Evolutionary conservation across 2,888 invertebrate genomes (phyloP).

Genomic region (Bellardia bayeri): DNA sequence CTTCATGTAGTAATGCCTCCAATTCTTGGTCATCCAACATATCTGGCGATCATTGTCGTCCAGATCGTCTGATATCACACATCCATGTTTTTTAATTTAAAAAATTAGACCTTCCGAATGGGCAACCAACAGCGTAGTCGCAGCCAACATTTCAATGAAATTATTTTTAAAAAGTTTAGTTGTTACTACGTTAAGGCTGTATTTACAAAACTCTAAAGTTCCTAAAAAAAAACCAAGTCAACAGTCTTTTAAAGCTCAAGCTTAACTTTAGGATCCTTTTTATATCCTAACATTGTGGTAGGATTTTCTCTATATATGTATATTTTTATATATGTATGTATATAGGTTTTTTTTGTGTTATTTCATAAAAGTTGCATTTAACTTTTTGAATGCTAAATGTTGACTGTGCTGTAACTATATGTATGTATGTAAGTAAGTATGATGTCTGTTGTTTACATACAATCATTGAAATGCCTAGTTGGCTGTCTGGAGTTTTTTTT

Average conservation of each 20-base stretch:
- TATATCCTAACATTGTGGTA: conserved; percentile 14
- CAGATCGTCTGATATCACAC: no score
- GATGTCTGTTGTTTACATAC: conserved; percentile 55
- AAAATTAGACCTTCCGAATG: no score
- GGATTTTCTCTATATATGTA: conserved; percentile 17
- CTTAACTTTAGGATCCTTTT: conserved; percentile 4
- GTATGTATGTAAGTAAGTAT: neutral
- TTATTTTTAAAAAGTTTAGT: no score
- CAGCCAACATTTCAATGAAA: no score
- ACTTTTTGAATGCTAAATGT: neutral
- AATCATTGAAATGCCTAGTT: conserved; percentile 63
- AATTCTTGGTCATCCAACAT: neutral
- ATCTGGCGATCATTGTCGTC: no score
- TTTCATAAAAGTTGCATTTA: conserved; percentile 28
- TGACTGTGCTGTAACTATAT: conserved; percentile 17
- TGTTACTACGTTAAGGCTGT: no score
- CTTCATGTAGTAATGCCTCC: no score
- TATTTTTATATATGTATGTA: no score
- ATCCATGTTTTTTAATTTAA: no score
- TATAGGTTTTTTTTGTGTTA: neutral
- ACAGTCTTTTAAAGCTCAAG: conserved; percentile 6
- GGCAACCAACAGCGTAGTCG: no score
- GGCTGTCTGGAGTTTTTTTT: conserved; percentile 53
- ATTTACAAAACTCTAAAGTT: no score
- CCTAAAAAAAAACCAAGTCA: no score